Base-by-base conservation (phyloP, 2,797 vertebrate genomes). In the Enteromius treurensis region DNA sequence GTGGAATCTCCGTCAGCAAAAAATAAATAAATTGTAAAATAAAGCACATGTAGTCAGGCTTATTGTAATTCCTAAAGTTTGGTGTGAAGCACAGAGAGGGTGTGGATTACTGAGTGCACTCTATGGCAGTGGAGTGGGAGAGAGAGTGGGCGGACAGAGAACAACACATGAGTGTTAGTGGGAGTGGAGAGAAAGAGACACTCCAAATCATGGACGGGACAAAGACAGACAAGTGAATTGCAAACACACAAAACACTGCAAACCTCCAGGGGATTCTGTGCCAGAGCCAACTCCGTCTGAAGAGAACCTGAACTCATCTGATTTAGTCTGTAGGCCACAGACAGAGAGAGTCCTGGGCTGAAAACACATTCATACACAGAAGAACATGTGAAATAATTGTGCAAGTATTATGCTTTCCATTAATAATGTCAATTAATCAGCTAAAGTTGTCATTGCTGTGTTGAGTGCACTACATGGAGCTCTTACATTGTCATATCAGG, bases 401-500 rank as follows among this genome's bases (percentile, higher is more conserved):
- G 37, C 11, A 9, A 68, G 17, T 26, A 81, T 13, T 64, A 64
- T 64, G 29, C 1, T 32, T 45, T 3, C 2, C 13, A 60, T n/a
- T 9, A 32, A 45, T 29, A 64, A 26, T 40, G 11, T 47, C 5
- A 40, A 37, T n/a, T 21, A 37, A 82, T 51, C 2, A 10, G 19
- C 42, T 74, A 29, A 26, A 29, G 15, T 65, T 37, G 19, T 69
- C 17, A 42, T n/a, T 58, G 11, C 19, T 6, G 29, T 78, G 26
- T 21, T 32, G 34, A 49, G 23, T 53, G 8, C 4, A 60, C 1
- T 76, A 40, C 32, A 40, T 58, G 14, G 34, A 40, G 32, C 14
- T 88, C 97, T 94, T 88, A 98, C 97, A 91, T 89, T 4, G 94
- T 88, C 60, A 97, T 87, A 47, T 97, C 96, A 15, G 96, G 96